Evolutionary conservation across 2,888 invertebrate species (phyloP).

Genomic region (Nesidiocoris tenuis): DNA sequence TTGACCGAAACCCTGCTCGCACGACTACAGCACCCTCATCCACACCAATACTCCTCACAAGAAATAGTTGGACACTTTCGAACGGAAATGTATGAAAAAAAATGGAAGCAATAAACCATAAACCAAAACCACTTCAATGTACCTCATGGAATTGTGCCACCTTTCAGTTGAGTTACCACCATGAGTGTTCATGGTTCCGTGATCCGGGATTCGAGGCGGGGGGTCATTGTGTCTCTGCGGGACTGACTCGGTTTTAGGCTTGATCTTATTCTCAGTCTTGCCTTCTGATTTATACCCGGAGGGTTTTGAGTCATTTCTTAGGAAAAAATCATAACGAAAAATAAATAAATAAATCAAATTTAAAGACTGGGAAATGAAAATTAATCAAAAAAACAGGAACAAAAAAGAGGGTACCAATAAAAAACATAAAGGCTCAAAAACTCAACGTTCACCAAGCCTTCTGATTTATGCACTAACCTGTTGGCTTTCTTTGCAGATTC

Average conservation of each 20-base stretch:
- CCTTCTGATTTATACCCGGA: neutral
- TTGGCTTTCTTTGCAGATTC: conserved; percentile 21
- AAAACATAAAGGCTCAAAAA: neutral
- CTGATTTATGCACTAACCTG: conserved; percentile 22
- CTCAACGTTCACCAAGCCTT: too few species aligned
- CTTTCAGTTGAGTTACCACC: conserved; percentile 22
- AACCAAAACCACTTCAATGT: conserved; percentile 1
- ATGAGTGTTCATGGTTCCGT: conserved; percentile 14
- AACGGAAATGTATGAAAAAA: neutral
- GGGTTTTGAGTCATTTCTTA: conserved; percentile 18
- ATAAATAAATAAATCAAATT: neutral
- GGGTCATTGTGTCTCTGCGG: conserved; percentile 24
- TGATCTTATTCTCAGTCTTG: conserved; percentile 4
- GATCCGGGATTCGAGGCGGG: neutral
- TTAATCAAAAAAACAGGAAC: conserved; percentile 49
- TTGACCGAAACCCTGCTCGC: too few species aligned
- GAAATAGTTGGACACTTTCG: neutral
- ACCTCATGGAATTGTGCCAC: conserved; percentile 37
- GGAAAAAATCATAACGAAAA: conserved; percentile 15
- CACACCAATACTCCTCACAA: conserved; percentile 1
- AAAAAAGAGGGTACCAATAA: neutral
- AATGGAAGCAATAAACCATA: neutral
- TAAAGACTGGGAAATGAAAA: neutral
- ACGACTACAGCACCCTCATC: too few species aligned
- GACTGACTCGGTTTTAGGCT: conserved; percentile 15